Base-by-base conservation (phyloP, 2,888 invertebrate genomes). In the Magallana nippona region DNA sequence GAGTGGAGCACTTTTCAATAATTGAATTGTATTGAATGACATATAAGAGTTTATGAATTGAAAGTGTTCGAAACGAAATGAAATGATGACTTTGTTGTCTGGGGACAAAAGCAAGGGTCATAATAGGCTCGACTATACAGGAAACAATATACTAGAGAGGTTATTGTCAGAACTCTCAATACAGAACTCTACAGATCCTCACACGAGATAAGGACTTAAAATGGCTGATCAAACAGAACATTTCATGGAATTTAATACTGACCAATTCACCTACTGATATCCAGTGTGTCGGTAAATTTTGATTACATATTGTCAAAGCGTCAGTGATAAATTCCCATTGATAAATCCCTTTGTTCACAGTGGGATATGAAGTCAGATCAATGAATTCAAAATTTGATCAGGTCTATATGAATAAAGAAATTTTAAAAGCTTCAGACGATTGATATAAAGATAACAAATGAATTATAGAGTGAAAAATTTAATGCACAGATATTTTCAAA, bases 221-320 rank as follows among this genome's bases (percentile, higher is more conserved):
- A 71, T 22, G 71, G 71, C 15, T n/a, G n/a, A n/a, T 60, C 71
- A 71, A 71, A 71, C 15, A 27, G 71, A 71, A 27, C 71, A 13
- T 27, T 22, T 27, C 27, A 71, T 71, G 15, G 13, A 71, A 71
- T 71, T 71, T 22, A 71, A 71, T 71, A 32, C 27, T 71, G 71
- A 19, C 27, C 71, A 13, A 44, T 44, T 44, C 44, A 44, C 44
- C 5, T 44, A 71, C 27, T 27, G 22, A 27, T 32, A 1, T 71
- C 11, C 32, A 22, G 15, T 27, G 17, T 44, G 44, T 44, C 8
- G 27, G 27, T 71, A 22, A 13, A 27, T 32, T 13, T 19, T 13
- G 63, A 19, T 22, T 22, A 71, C 71, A 15, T 60, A 71, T 71
- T 71, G 71, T 71, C 71, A 71, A 71, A 22, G 60, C 15, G 27